Conservation (phyloP, 2,888 invertebrate genomes). For the Leucozona laternaria region DNA sequence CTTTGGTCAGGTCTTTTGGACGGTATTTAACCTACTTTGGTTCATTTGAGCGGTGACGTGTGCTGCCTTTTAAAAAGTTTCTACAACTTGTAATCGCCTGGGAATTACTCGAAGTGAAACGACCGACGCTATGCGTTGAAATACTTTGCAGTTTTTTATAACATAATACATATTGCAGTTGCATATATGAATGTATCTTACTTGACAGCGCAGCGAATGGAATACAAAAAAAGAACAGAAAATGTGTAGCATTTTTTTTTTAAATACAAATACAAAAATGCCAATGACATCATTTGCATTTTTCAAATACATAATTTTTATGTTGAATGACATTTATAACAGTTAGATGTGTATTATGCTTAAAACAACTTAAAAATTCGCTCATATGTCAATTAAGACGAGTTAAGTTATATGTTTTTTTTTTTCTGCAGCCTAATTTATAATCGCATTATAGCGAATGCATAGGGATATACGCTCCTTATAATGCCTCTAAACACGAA, state of each 20-base stretch:
- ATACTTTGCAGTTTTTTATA: neutral
- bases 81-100: constrained; percentile 53
- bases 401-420: too few relatives aligned
- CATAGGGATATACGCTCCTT: too few relatives aligned
- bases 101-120: constrained; percentile 50
- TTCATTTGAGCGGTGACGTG: constrained; percentile 61
- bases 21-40: constrained; percentile 74
- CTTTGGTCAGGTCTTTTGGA: constrained; percentile 62
- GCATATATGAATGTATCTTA: neutral
- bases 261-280: neutral
- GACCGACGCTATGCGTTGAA: constrained; percentile 20
- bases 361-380: neutral
- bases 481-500: too few relatives aligned
- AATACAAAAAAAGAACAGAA: constrained; percentile 16
- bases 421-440: too few relatives aligned
- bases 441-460: too few relatives aligned
- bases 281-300: constrained; percentile 66
- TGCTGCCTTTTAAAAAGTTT: constrained; percentile 64
- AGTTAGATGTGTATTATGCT: neutral
- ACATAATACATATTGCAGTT: neutral
- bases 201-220: constrained; percentile 15
- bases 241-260: constrained; percentile 44
- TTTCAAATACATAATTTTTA: constrained; percentile 28
- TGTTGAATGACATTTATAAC: neutral
- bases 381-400: neutral